phyloP scores from a whole-genome alignment of 2,888 invertebrate species.

The Liopterus haemorrhoidalis region DNA sequence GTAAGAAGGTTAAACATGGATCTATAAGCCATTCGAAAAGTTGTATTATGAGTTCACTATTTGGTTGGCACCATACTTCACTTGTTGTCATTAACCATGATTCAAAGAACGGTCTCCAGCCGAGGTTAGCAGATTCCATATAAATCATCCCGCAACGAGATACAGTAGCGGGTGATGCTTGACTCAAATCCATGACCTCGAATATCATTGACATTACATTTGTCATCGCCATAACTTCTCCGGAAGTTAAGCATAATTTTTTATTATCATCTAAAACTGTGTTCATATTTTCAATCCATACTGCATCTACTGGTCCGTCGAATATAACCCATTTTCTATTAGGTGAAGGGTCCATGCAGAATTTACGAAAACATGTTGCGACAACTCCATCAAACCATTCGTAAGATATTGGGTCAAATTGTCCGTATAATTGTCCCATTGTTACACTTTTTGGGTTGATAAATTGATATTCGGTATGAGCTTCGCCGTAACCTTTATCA shows the following conservation, averaged over 20 bases:
- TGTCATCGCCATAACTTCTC: slow-evolving; percentile 81
- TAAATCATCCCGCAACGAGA: slow-evolving; percentile 88
- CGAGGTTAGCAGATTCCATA: slow-evolving; percentile 77
- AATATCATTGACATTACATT: slow-evolving; percentile 79
- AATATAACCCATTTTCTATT: slow-evolving; percentile 89
- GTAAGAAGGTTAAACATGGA: slow-evolving; percentile 66
- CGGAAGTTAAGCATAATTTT: slow-evolving; percentile 79
- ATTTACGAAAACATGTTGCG: slow-evolving; percentile 70
- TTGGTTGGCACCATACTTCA: slow-evolving; percentile 59
- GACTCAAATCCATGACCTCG: slow-evolving; percentile 79
- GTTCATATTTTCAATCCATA: slow-evolving; percentile 89
- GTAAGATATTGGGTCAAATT: slow-evolving; percentile 84
- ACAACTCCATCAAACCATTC: slow-evolving; percentile 89
- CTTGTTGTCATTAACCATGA: slow-evolving; percentile 71
- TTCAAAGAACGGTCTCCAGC: slow-evolving; percentile 72
- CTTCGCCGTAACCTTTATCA: slow-evolving; percentile 52
- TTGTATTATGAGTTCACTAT: slow-evolving; percentile 53
- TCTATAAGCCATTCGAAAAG: slow-evolving; percentile 75
- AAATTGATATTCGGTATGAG: slow-evolving; percentile 66
- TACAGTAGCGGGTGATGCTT: slow-evolving; percentile 82
- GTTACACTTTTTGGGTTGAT: slow-evolving; percentile 91
- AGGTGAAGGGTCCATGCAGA: slow-evolving; percentile 65
- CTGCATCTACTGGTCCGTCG: slow-evolving; percentile 84
- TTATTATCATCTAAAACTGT: slow-evolving; percentile 84
- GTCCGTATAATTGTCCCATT: slow-evolving; percentile 87